phyloP scores from a whole-genome alignment of 2,113 vertebrate genomes.

The Colaptes auratus region DNA sequence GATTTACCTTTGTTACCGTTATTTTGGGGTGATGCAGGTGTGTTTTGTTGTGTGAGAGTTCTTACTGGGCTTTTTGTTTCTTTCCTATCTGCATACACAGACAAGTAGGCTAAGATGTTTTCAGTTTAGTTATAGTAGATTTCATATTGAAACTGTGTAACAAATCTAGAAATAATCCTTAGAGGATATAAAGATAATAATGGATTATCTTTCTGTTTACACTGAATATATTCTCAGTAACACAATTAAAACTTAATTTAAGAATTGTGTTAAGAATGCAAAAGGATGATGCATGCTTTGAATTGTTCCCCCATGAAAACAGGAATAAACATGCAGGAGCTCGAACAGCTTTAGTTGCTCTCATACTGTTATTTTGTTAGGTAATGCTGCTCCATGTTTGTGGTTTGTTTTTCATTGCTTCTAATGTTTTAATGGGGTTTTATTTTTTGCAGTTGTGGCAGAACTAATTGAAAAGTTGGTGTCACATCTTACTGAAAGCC shows the following conservation, averaged over 20 bases:
- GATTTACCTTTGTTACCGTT: background rate
- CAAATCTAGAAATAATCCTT: slow-evolving; percentile 63
- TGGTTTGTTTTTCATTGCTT: background rate
- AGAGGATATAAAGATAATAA: slow-evolving; percentile 48
- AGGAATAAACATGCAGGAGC: slow-evolving; percentile 4
- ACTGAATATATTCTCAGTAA: slow-evolving; percentile 57
- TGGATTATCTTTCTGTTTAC: slow-evolving; percentile 25
- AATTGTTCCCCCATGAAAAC: slow-evolving; percentile 1
- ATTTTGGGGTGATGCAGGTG: background rate
- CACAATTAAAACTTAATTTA: slow-evolving; percentile 73
- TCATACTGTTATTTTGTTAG: background rate
- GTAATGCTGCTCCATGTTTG: background rate
- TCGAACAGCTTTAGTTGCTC: slow-evolving; percentile 14
- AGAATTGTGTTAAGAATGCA: slow-evolving; percentile 48
- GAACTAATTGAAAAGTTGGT: slow-evolving; percentile 89
- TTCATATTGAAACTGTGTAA: slow-evolving; percentile 39
- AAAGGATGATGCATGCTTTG: slow-evolving; percentile 25
- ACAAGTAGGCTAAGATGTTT: background rate
- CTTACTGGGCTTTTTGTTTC: background rate
- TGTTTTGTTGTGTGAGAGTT: background rate
- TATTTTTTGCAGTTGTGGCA: slow-evolving; percentile 80
- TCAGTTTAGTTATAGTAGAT: slow-evolving; percentile 54
- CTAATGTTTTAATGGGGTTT: slow-evolving; percentile 53
- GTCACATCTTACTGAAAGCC: slow-evolving; percentile 79
- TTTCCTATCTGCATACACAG: background rate